phyloP scores from a whole-genome alignment of 1,140 invertebrate species.

The Drosophila bifasciata region DNA sequence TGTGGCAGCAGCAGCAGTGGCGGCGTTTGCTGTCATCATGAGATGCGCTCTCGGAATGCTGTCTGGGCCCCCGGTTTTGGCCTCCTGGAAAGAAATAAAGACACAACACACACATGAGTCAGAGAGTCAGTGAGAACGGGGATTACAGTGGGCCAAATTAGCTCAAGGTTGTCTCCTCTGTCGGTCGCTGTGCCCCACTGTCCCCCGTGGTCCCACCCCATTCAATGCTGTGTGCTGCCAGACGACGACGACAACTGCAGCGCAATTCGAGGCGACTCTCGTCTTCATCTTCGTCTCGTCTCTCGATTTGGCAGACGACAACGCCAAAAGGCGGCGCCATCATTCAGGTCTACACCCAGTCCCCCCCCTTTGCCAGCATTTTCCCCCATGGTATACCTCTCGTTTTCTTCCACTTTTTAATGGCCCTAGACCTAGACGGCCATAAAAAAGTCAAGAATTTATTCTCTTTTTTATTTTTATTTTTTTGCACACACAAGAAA shows the following conservation, averaged over 20 bases:
- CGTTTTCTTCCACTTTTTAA: slow-evolving; percentile 41
- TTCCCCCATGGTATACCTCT: neutral
- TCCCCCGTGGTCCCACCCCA: neutral
- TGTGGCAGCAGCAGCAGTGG: slow-evolving; percentile 34
- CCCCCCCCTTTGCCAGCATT: neutral
- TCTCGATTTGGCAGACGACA: slow-evolving; percentile 65
- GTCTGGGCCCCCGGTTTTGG: slow-evolving; percentile 64
- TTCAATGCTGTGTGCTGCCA: slow-evolving; percentile 1
- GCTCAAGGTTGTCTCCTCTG: slow-evolving; percentile 73
- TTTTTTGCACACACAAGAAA: slow-evolving; percentile 42
- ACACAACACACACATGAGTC: slow-evolving; percentile 6
- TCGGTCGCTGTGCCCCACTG: slow-evolving; percentile 17
- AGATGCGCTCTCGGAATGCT: slow-evolving; percentile 63
- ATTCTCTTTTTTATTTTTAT: slow-evolving; percentile 30
- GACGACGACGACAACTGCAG: slow-evolving; percentile 61
- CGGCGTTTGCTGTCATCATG: slow-evolving; percentile 70
- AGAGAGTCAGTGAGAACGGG: neutral
- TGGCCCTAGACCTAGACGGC: slow-evolving; percentile 75
- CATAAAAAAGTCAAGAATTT: slow-evolving; percentile 76
- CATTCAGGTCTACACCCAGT: slow-evolving; percentile 63
- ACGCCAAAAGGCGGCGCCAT: slow-evolving; percentile 53
- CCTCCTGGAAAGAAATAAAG: slow-evolving; percentile 61
- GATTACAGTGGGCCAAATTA: slow-evolving; percentile 61
- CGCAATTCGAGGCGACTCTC: slow-evolving; percentile 50
- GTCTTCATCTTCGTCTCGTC: too few relatives aligned